These are phyloP conservation scores for Flabesymbios commensalis DNA, from an alignment of 2,888 invertebrate species.

Conservation along the genomic window DNA sequence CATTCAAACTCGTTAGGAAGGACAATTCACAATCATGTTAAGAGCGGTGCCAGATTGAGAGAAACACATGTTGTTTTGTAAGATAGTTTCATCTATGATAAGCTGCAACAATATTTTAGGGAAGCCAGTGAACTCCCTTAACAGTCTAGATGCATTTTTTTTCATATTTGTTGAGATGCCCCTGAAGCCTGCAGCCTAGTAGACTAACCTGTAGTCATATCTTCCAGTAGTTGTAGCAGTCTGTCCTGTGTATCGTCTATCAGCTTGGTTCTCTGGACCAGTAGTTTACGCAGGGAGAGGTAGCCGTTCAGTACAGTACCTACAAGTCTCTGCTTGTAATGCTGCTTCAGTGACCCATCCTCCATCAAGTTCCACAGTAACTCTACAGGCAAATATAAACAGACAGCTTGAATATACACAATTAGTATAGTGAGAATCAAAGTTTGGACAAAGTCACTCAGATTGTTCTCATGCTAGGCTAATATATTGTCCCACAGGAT, in stretches of 20 bases:
- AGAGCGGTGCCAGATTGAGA: too few relatives aligned
- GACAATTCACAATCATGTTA: neutral
- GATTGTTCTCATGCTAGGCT: too few relatives aligned
- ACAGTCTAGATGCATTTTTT: too few relatives aligned
- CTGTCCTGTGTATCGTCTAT: constrained; percentile 97
- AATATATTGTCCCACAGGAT: too few relatives aligned
- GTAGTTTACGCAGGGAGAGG: constrained; percentile 83
- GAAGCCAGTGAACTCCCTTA: too few relatives aligned
- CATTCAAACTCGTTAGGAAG: neutral
- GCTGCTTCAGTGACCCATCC: constrained; percentile 82
- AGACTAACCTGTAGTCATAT: constrained; percentile 84
- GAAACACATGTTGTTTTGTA: too few relatives aligned
- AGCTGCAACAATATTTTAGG: too few relatives aligned
- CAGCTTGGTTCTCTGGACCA: constrained; percentile 90
- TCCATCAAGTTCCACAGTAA: constrained; percentile 85
- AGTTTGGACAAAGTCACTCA: too few relatives aligned
- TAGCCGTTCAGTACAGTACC: constrained; percentile 93
- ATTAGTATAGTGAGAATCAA: too few relatives aligned
- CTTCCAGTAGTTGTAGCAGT: constrained; percentile 86
- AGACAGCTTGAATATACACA: too few relatives aligned
- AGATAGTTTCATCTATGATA: too few relatives aligned
- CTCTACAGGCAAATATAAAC: constrained; percentile 64
- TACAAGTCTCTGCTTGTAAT: constrained; percentile 85
- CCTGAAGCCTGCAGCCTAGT: neutral
- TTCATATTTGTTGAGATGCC: too few relatives aligned